phyloP scores from a whole-genome alignment of 2,113 vertebrate genomes.

The Himantopus leucocephalus region DNA sequence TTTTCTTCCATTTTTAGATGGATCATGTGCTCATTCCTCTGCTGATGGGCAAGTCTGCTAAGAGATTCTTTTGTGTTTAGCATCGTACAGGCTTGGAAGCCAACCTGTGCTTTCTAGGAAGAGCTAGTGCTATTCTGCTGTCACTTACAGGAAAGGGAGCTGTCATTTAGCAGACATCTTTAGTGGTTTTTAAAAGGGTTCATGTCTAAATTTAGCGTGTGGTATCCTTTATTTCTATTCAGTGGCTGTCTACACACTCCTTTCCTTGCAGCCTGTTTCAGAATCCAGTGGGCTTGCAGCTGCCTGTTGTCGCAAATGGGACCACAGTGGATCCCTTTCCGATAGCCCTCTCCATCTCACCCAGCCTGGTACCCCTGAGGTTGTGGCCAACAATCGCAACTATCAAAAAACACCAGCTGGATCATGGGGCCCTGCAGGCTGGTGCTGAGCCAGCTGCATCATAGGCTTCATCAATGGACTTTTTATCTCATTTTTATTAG shows the following conservation, averaged over 20 bases:
- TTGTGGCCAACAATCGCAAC: background rate
- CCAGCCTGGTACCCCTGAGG: background rate
- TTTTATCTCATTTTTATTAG: background rate
- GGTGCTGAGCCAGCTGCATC: background rate
- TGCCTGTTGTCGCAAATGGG: background rate
- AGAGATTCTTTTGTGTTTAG: background rate
- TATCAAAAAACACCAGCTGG: background rate
- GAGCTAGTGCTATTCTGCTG: background rate
- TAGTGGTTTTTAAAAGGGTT: background rate
- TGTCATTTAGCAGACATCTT: background rate
- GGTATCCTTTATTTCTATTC: background rate
- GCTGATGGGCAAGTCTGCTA: background rate
- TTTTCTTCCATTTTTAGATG: background rate
- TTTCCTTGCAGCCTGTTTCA: background rate
- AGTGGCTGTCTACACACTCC: background rate
- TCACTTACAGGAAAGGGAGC: background rate
- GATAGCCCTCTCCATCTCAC: background rate
- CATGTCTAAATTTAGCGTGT: background rate
- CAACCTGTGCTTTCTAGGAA: background rate
- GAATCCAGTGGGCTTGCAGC: background rate
- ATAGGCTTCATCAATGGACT: background rate
- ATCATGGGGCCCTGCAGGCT: background rate
- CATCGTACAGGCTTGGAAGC: background rate
- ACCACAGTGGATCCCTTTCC: background rate
- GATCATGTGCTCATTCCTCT: background rate